A percentile compares a stretch with the other conserved stretches of the same genome.
phyloP scores from a whole-genome alignment of 1,140 invertebrate genomes.

The Drosophila sucinea region DNA sequence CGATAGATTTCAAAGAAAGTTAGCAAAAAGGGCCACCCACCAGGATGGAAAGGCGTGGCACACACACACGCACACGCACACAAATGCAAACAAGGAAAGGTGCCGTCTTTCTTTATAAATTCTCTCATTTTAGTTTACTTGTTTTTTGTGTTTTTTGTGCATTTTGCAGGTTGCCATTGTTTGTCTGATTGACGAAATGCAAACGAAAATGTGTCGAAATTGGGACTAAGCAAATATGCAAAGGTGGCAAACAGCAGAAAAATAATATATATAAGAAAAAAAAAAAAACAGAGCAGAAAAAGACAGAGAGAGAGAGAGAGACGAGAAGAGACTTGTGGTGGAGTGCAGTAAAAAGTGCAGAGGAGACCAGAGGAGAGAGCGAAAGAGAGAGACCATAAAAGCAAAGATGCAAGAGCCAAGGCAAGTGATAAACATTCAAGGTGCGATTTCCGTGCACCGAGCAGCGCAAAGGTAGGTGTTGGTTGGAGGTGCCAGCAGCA shows the following conservation, averaged over 20 bases:
- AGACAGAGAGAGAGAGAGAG: conserved; percentile 27
- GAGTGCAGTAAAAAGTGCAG: not conserved
- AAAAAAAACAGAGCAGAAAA: conserved; percentile 25
- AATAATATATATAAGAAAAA: not conserved
- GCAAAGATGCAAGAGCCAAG: conserved; percentile 10
- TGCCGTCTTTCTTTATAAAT: not conserved
- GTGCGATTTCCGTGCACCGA: conserved; percentile 57
- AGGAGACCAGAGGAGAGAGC: conserved; percentile 4
- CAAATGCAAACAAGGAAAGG: not conserved
- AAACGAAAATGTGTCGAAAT: conserved; percentile 81
- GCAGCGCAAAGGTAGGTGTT: conserved; percentile 6
- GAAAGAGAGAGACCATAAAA: not conserved
- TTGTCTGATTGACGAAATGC: conserved; percentile 81
- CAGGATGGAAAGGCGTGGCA: conserved; percentile 60
- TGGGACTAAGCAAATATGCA: conserved; percentile 73
- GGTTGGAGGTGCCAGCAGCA: conserved; percentile 31
- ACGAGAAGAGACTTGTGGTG: not conserved
- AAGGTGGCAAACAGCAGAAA: conserved; percentile 56
- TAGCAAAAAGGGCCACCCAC: conserved; percentile 57
- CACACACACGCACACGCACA: conserved; percentile 18
- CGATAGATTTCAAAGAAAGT: too few relatives aligned
- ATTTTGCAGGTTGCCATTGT: conserved; percentile 68
- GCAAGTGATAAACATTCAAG: conserved; percentile 52
- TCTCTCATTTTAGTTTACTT: not conserved
- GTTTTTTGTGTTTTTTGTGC: conserved; percentile 32